Percentiles rank a stretch among this genome's conserved stretches.
Evolutionary conservation across 2,113 vertebrate species (phyloP).

Genomic region (Telmatochromis sp.): DNA sequence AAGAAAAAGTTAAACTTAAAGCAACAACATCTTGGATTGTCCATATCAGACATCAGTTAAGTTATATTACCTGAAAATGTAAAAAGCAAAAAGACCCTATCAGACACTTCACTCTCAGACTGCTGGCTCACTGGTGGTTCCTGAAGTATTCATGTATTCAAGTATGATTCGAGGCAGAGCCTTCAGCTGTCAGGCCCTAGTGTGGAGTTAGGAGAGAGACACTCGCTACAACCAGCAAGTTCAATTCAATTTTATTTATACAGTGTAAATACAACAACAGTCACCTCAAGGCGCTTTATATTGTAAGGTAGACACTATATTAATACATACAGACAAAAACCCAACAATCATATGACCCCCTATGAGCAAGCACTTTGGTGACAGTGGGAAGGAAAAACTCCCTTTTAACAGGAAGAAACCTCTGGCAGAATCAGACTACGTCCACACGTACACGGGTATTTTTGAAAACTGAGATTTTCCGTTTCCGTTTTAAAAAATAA

Average conservation of each 20-base stretch:
- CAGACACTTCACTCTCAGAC: neutral
- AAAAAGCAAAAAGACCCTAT: neutral
- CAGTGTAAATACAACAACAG: neutral
- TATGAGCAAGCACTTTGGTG: rapidly evolving
- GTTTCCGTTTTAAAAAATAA: rapidly evolving
- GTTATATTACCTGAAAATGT: neutral
- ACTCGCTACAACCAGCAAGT: neutral
- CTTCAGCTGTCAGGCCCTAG: neutral
- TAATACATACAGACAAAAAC: neutral
- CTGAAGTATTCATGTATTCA: neutral
- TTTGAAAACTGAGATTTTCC: too few relatives aligned
- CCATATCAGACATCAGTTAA: neutral
- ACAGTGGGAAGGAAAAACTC: neutral
- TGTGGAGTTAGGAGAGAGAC: neutral
- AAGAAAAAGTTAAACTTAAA: neutral
- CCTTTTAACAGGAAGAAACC: neutral
- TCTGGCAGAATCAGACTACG: rapidly evolving
- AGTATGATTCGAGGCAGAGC: neutral
- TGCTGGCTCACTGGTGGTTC: neutral
- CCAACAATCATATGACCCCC: neutral
- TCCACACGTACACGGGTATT: too few relatives aligned
- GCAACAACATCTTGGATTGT: neutral
- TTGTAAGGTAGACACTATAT: rapidly evolving
- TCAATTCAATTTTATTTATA: neutral
- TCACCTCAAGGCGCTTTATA: rapidly evolving